phyloP scores from a whole-genome alignment of 2,113 vertebrate species.

The Campylomormyrus numenius region DNA sequence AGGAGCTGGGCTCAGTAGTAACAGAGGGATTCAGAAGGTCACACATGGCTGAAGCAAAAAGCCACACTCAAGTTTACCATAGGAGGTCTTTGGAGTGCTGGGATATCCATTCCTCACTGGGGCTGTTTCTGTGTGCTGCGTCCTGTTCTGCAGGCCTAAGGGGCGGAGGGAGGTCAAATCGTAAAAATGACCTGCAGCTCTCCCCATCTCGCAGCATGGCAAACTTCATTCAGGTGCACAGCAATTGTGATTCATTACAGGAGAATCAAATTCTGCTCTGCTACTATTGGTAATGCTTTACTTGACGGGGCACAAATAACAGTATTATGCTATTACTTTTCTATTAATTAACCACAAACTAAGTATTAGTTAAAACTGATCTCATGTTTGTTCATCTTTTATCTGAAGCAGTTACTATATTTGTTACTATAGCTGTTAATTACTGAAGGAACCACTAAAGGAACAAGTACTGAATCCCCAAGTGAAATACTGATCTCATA shows the following conservation, averaged over 20 bases:
- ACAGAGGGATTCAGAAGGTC: not conserved
- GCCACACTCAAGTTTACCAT: constrained; percentile 39
- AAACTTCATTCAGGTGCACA: not conserved
- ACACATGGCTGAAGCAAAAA: not conserved
- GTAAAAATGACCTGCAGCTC: not conserved
- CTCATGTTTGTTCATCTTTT: not conserved
- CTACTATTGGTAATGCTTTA: not conserved
- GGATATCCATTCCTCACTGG: constrained; percentile 14
- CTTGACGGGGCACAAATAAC: not conserved
- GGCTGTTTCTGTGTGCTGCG: constrained; percentile 35
- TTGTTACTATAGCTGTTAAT: not conserved
- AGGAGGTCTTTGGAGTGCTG: constrained; percentile 40
- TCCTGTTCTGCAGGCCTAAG: constrained; percentile 51
- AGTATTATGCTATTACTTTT: not conserved
- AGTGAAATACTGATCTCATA: not conserved
- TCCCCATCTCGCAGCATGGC: not conserved
- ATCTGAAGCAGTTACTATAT: not conserved
- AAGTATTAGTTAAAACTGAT: not conserved
- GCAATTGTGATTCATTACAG: not conserved
- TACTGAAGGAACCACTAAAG: not conserved
- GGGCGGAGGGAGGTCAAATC: constrained; percentile 7
- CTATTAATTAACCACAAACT: not conserved
- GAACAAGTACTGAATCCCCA: not conserved
- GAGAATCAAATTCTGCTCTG: not conserved
- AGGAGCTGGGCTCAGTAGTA: not conserved